Conservation (phyloP, 2,888 invertebrate genomes). For the Bembecia ichneumoniformis region DNA sequence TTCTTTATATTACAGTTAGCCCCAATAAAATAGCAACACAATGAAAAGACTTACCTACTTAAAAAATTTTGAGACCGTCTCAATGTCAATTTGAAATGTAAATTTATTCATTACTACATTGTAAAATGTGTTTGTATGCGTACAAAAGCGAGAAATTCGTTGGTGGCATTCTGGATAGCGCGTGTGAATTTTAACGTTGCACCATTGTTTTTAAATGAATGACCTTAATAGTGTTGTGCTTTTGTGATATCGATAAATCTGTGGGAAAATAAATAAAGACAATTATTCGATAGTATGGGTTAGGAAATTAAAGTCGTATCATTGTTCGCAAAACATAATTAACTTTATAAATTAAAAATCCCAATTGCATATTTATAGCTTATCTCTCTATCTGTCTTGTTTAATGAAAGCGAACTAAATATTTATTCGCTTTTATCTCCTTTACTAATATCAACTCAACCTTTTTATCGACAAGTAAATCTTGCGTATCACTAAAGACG, state of each 20-base stretch:
- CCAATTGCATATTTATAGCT: too few relatives aligned
- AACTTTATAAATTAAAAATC: too few relatives aligned
- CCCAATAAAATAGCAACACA: neutral
- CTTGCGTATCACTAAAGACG: slow-evolving; percentile 7
- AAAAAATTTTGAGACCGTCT: slow-evolving; percentile 2
- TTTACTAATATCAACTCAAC: too few relatives aligned
- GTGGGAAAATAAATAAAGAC: neutral
- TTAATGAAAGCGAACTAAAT: too few relatives aligned
- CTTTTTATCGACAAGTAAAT: slow-evolving; percentile 9
- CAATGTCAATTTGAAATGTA: slow-evolving; percentile 9
- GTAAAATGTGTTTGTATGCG: neutral
- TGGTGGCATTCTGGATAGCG: slow-evolving; percentile 19
- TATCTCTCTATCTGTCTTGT: too few relatives aligned
- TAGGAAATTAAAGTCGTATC: too few relatives aligned
- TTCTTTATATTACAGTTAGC: slow-evolving; percentile 2
- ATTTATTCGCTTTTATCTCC: too few relatives aligned
- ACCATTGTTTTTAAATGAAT: slow-evolving; percentile 14
- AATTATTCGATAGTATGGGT: neutral
- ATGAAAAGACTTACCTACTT: slow-evolving; percentile 3
- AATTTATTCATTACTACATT: slow-evolving; percentile 5
- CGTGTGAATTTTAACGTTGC: slow-evolving; percentile 23
- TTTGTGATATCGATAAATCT: slow-evolving; percentile 8
- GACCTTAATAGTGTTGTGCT: slow-evolving; percentile 14
- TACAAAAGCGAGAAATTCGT: slow-evolving; percentile 17
- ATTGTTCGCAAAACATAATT: too few relatives aligned